phyloP scores from a whole-genome alignment of 2,797 vertebrate species.

The Crocidura indochinensis region DNA sequence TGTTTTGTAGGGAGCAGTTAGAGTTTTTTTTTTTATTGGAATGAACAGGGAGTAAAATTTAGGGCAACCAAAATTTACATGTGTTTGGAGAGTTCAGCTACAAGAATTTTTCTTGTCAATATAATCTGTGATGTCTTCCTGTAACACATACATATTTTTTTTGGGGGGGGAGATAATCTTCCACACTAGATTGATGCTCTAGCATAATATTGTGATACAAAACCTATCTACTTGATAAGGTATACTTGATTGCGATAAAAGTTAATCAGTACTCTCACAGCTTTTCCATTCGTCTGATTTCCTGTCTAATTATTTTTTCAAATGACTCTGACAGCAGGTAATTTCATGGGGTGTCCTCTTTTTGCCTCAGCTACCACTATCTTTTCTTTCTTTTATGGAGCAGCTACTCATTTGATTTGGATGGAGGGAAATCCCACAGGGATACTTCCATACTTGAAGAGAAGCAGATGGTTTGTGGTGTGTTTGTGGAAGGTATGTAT shows the following conservation, averaged over 20 bases:
- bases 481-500: not conserved
- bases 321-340: slow-evolving; percentile 56
- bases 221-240: not conserved
- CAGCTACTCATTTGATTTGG: slow-evolving; percentile 31
- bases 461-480: not conserved
- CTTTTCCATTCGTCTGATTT: slow-evolving; percentile 53
- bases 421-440: slow-evolving; percentile 7
- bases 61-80: slow-evolving; percentile 51
- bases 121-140: not conserved
- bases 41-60: slow-evolving; percentile 41
- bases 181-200: not conserved
- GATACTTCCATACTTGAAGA: not conserved
- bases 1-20: slow-evolving; percentile 44
- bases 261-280: slow-evolving; percentile 41
- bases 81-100: slow-evolving; percentile 27
- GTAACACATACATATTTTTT: not conserved
- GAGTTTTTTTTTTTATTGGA: slow-evolving; percentile 60
- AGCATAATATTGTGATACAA: slow-evolving; percentile 28
- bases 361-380: not conserved
- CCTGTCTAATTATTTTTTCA: slow-evolving; percentile 56
- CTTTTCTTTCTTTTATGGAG: slow-evolving; percentile 38
- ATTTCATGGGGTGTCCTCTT: not conserved
- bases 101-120: slow-evolving; percentile 25
- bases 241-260: slow-evolving; percentile 58
- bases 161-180: slow-evolving; percentile 57